Percentiles rank a stretch among this genome's conserved stretches.
Conservation (phyloP, 2,797 vertebrate species). For the Chiloscyllium punctatum region DNA sequence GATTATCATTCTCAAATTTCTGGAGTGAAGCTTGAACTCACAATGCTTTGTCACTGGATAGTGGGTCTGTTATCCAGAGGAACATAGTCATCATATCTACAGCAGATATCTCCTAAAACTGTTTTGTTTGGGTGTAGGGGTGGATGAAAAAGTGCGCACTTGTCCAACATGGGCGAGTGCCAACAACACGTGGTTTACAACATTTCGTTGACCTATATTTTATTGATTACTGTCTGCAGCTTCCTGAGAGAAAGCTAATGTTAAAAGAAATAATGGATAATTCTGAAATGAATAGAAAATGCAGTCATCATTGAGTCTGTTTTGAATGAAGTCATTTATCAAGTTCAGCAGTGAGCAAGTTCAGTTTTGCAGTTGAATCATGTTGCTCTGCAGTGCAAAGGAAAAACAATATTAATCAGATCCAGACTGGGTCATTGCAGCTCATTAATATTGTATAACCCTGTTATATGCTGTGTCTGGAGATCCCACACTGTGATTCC, state of each 20-base stretch:
- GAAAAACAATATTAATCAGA: constrained; percentile 14
- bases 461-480: neutral
- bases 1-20: neutral
- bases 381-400: neutral
- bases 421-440: neutral
- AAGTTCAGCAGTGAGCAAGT: neutral
- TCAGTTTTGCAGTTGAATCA: neutral
- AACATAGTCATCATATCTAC: neutral
- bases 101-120: neutral
- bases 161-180: neutral
- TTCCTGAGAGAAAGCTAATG: neutral
- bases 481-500: neutral
- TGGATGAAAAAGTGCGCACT: neutral
- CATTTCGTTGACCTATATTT: neutral
- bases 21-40: neutral
- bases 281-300: neutral
- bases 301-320: neutral
- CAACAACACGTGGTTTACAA: neutral
- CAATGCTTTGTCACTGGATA: neutral
- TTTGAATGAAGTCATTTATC: neutral
- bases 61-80: too few relatives aligned
- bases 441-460: neutral
- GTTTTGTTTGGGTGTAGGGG: neutral
- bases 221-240: neutral
- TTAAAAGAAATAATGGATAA: neutral